Conservation (phyloP, 2,797 vertebrate genomes). For the Anomalospiza imberbis region DNA sequence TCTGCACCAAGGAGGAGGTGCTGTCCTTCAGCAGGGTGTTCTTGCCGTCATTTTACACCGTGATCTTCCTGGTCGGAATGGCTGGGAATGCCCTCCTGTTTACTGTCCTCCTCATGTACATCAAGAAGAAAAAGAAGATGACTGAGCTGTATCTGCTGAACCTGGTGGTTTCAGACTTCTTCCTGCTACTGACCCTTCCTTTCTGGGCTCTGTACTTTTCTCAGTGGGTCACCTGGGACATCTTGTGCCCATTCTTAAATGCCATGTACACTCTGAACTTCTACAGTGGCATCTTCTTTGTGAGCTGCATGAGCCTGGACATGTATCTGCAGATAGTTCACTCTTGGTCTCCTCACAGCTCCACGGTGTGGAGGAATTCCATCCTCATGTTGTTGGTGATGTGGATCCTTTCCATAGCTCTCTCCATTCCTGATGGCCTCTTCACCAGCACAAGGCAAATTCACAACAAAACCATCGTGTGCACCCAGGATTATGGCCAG, state of each 20-base stretch:
- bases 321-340: slow-evolving; percentile 68
- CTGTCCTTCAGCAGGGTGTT: slow-evolving; percentile 66
- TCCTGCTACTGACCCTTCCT: slow-evolving; percentile 73
- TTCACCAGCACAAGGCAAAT: slow-evolving; percentile 59
- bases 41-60: slow-evolving; percentile 67
- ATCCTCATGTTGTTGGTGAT: not conserved
- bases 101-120: slow-evolving; percentile 33
- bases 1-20: slow-evolving; percentile 73
- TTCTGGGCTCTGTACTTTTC: slow-evolving; percentile 71
- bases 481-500: slow-evolving; percentile 65
- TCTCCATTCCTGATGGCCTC: slow-evolving; percentile 68
- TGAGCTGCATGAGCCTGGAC: slow-evolving; percentile 75
- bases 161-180: slow-evolving; percentile 73
- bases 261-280: slow-evolving; percentile 70
- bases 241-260: slow-evolving; percentile 68
- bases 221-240: slow-evolving; percentile 69
- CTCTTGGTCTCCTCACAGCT: not conserved
- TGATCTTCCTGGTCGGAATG: slow-evolving; percentile 66
- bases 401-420: slow-evolving; percentile 67
- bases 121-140: slow-evolving; percentile 42
- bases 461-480: slow-evolving; percentile 21
- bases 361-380: not conserved
- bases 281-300: slow-evolving; percentile 77
- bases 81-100: slow-evolving; percentile 66
- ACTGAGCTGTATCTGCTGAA: slow-evolving; percentile 69